Percentiles rank a stretch among this genome's conserved stretches.
Evolutionary conservation across 2,113 vertebrate species (phyloP).

Genomic region (Neogale vison): DNA sequence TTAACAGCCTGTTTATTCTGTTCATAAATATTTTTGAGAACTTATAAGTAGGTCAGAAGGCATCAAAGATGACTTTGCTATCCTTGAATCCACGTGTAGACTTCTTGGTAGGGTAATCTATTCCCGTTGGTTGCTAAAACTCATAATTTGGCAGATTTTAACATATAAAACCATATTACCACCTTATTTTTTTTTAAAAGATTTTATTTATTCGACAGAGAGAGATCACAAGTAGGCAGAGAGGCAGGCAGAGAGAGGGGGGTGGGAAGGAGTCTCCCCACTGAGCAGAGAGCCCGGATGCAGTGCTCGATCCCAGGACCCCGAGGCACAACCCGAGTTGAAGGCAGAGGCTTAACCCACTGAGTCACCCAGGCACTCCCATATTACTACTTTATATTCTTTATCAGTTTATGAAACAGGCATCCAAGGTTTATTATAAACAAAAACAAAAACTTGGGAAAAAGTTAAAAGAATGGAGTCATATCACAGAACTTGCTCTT

Average conservation of each 20-base stretch:
- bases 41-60: not conserved
- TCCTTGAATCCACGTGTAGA: not conserved
- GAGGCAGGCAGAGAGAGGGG: no score
- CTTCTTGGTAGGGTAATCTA: not conserved
- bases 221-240: no score
- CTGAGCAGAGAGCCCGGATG: no score
- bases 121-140: not conserved
- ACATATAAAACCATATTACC: not conserved
- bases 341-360: no score
- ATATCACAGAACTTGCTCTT: not conserved
- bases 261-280: no score
- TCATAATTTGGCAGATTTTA: not conserved
- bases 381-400: not conserved
- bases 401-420: not conserved
- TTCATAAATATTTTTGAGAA: not conserved
- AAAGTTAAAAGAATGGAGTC: slow-evolving; percentile 1
- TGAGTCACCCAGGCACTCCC: no score
- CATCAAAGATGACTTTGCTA: not conserved
- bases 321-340: no score
- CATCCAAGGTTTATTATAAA: not conserved
- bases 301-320: no score
- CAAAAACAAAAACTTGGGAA: not conserved
- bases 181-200: no score
- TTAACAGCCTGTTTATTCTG: not conserved
- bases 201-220: no score